Conservation (phyloP, 2,888 invertebrate species). For the Plutella xylostella region DNA sequence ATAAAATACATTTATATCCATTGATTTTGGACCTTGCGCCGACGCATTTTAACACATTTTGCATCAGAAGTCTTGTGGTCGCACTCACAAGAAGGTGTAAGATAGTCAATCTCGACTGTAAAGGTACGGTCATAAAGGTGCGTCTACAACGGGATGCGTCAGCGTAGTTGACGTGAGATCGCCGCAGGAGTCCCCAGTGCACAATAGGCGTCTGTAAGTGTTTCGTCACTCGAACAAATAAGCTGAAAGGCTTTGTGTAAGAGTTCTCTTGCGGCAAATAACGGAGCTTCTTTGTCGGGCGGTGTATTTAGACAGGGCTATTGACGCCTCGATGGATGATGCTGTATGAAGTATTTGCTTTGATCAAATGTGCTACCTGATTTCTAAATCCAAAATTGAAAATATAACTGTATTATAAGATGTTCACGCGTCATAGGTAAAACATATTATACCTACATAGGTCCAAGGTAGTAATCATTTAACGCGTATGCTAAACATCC, state of each 20-base stretch:
- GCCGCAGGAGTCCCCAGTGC: constrained; percentile 36
- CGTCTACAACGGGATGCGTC: background rate
- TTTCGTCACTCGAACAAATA: constrained; percentile 49
- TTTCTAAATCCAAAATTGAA: too few relatives aligned
- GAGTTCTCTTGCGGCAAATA: constrained; percentile 30
- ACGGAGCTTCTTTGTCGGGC: constrained; percentile 43
- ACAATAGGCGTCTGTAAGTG: constrained; percentile 45
- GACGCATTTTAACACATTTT: background rate
- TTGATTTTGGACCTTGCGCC: background rate
- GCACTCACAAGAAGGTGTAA: background rate
- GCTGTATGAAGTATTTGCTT: constrained; percentile 3
- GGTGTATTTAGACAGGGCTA: constrained; percentile 44
- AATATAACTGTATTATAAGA: too few relatives aligned
- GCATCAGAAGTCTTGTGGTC: too few relatives aligned
- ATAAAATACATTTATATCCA: background rate
- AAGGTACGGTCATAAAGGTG: background rate
- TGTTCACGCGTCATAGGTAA: too few relatives aligned
- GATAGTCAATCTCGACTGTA: background rate
- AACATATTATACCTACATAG: too few relatives aligned
- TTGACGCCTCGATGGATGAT: constrained; percentile 51
- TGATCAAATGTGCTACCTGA: background rate
- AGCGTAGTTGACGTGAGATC: constrained; percentile 9
- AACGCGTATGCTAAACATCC: too few relatives aligned
- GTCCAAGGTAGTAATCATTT: too few relatives aligned
- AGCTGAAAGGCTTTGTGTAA: constrained; percentile 46